Percentiles rank a stretch among this genome's conserved stretches.
Conservation (phyloP, 2,888 invertebrate genomes). For the Apotomis capreana region DNA sequence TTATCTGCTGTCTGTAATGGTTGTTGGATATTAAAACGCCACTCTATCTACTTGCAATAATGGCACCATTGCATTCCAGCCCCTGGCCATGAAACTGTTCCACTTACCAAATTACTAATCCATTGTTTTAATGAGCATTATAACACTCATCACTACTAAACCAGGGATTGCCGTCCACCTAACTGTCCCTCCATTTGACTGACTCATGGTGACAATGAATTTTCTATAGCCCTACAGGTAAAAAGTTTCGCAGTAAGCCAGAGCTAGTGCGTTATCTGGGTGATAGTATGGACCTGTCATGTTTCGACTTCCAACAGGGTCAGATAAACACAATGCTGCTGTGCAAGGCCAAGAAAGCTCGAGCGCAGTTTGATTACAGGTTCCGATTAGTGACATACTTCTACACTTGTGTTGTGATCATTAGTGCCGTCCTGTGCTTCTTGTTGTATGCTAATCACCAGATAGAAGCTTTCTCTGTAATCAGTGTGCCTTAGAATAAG, state of each 20-base stretch:
- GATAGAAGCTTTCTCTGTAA: conserved; percentile 50
- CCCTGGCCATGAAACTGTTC: too few species aligned
- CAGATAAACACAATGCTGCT: conserved; percentile 88
- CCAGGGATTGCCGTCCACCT: conserved; percentile 54
- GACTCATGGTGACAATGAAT: conserved; percentile 66
- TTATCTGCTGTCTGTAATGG: too few species aligned
- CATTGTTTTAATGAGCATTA: conserved; percentile 49
- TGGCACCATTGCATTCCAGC: too few species aligned
- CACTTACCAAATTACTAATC: conserved; percentile 1
- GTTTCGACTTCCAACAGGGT: conserved; percentile 92
- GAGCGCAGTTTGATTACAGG: conserved; percentile 88
- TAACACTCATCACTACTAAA: conserved; percentile 60
- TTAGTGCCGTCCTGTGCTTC: conserved; percentile 77
- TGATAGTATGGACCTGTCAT: conserved; percentile 89
- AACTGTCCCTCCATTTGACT: conserved; percentile 43
- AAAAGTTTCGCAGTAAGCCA: conserved; percentile 91
- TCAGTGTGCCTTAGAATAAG: conserved; percentile 46
- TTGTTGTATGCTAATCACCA: conserved; percentile 60
- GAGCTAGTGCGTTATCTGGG: conserved; percentile 91
- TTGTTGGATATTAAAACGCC: too few species aligned
- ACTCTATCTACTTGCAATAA: too few species aligned
- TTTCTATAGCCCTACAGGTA: conserved; percentile 90
- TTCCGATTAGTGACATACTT: conserved; percentile 75
- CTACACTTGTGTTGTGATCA: conserved; percentile 80
- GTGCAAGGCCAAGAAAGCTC: conserved; percentile 88